These are phyloP conservation scores for Lapara coniferarum DNA, from an alignment of 2,888 invertebrate species.

Conservation along the genomic window DNA sequence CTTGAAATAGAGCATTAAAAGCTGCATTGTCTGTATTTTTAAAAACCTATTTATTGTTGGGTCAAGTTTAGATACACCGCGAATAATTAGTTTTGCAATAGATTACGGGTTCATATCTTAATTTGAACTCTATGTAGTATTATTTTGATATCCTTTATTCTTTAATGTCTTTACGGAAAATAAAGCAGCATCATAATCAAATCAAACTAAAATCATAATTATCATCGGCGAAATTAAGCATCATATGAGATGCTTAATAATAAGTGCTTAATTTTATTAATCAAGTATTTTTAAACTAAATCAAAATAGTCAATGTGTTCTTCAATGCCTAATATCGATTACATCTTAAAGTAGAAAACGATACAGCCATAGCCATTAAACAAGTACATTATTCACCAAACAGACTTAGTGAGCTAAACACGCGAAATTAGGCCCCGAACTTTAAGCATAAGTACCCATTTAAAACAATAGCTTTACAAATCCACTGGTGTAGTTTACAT, in stretches of 20 bases:
- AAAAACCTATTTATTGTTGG: background rate
- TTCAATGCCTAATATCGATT: background rate
- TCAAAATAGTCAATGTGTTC: too few species aligned
- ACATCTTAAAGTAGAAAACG: background rate
- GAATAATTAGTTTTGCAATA: too few species aligned
- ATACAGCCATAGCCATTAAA: background rate
- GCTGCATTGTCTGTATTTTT: background rate
- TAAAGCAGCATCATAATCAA: too few species aligned
- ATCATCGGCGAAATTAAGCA: too few species aligned
- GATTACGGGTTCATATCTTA: too few species aligned
- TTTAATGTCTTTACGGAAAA: too few species aligned
- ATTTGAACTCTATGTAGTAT: too few species aligned
- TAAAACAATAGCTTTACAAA: conserved; percentile 69
- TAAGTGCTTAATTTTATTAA: background rate
- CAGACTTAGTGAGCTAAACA: conserved; percentile 53
- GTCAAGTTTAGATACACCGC: background rate
- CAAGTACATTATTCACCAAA: conserved; percentile 25
- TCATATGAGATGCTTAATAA: too few species aligned
- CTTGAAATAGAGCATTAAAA: background rate
- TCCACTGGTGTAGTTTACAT: conserved; percentile 47
- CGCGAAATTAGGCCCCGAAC: conserved; percentile 59
- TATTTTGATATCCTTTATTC: too few species aligned
- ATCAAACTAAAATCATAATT: too few species aligned
- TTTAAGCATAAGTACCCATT: conserved; percentile 64
- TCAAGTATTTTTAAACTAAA: too few species aligned